Evolutionary conservation across 2,888 invertebrate species (phyloP), one percentile per base, ranked within the genome.

Genomic region (Drosophila niveifrons): DNA sequence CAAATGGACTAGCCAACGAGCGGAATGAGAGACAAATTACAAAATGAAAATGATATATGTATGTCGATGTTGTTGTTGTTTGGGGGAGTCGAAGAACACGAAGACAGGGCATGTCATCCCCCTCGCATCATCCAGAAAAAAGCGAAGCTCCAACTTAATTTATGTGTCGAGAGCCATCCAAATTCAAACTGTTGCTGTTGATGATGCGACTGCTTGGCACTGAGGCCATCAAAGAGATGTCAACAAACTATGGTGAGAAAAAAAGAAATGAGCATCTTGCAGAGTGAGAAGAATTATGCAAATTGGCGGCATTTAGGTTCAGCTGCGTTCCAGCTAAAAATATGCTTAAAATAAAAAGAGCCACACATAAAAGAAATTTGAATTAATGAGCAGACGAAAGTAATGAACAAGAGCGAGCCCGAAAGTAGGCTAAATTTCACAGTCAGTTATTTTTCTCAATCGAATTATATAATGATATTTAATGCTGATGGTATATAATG

Each of bases 11-110:
- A 28, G 18, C 18, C 48, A 55, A 48, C 53, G 59, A 28, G 46
- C 8, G 36, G 41, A 62, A 46, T 66, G 74, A 44, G 70, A 70
- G 83, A 83, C 88, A 83, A 83, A 83, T 83, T 82, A 86, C 87
- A 86, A 88, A 88, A 88, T 86, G 86, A 88, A 83, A 88, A 88
- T 83, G 86, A 83, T 83, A 88, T 86, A 83, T 86, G 76, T 53
- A 46, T 66, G 47, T 46, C 29, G 29, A 56, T 76, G 80, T 50
- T 44, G 28, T 43, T 34, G 57, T 28, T 23, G 41, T 13, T 18
- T 3, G 4, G n/a, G 31, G 13, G 10, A 31, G 15, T 6, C 17
- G 23, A 10, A 13, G 6, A 57, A 50, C 58, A 72, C 51, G 62
- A 69, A 73, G 81, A 68, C 58, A 47, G 58, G 34, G 28, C 47